phyloP scores from a whole-genome alignment of 2,113 vertebrate genomes.

The Alexandromys fortis region DNA sequence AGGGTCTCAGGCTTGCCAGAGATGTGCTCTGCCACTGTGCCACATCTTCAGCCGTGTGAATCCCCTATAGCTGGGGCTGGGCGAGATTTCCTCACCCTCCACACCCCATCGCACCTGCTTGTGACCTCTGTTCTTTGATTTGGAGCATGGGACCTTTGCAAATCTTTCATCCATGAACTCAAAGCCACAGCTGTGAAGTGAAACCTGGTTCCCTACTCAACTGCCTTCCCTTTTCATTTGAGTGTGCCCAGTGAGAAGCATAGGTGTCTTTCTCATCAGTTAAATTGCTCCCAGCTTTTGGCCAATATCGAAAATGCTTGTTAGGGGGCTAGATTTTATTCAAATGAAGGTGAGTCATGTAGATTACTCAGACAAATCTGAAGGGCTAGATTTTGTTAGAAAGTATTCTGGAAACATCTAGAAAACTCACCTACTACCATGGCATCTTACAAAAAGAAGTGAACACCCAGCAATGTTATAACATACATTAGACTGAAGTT shows the following conservation, averaged over 20 bases:
- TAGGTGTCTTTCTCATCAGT: neutral
- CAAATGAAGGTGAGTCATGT: neutral
- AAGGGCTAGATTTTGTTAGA: neutral
- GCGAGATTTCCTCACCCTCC: neutral
- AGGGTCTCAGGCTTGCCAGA: no score
- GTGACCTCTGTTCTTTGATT: neutral
- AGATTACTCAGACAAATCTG: neutral
- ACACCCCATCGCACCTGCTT: neutral
- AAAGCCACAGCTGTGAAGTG: conserved; percentile 25
- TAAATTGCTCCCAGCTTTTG: neutral
- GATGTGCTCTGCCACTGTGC: neutral
- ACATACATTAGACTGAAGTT: neutral
- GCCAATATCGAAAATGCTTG: neutral
- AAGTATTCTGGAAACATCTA: conserved; percentile 12
- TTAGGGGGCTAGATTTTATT: neutral
- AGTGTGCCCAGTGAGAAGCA: neutral
- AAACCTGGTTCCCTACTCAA: neutral
- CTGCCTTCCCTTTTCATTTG: neutral
- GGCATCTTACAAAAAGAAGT: neutral
- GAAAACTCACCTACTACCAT: neutral
- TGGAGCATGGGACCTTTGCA: conserved; percentile 9
- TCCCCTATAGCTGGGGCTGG: neutral
- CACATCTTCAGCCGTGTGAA: neutral
- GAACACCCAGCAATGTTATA: neutral
- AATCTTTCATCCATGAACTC: conserved; percentile 6